Evolutionary conservation across 1,140 invertebrate genomes (phyloP).

Genomic region (Calephelis nemesis): DNA sequence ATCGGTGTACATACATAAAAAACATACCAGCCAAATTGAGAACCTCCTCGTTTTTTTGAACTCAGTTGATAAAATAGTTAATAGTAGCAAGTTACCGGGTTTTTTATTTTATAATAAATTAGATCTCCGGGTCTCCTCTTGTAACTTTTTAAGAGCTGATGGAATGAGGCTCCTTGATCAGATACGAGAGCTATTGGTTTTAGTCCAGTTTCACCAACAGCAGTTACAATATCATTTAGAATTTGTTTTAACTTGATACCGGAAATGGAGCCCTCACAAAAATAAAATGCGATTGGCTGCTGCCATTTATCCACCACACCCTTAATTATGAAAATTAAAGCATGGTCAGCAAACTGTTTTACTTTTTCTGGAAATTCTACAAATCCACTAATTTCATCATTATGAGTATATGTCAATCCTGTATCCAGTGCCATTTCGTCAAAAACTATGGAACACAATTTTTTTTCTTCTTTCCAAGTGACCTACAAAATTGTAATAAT

Average conservation of each 20-base stretch:
- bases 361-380: neutral
- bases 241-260: neutral
- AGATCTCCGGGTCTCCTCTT: constrained; percentile 1
- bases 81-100: neutral
- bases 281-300: constrained; percentile 15
- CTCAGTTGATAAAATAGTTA: too few relatives aligned
- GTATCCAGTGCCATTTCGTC: neutral
- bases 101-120: neutral
- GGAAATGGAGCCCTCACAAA: constrained; percentile 15
- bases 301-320: constrained; percentile 16
- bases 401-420: neutral
- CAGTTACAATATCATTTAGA: neutral
- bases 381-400: neutral
- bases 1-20: too few relatives aligned
- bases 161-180: constrained; percentile 4
- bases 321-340: neutral
- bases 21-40: too few relatives aligned
- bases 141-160: neutral
- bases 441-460: neutral
- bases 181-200: neutral
- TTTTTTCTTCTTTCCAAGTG: neutral
- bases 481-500: neutral
- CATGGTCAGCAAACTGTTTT: neutral
- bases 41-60: too few relatives aligned
- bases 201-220: constrained; percentile 8